phyloP scores from a whole-genome alignment of 2,797 vertebrate species.

The Notolepis coatsorum region DNA sequence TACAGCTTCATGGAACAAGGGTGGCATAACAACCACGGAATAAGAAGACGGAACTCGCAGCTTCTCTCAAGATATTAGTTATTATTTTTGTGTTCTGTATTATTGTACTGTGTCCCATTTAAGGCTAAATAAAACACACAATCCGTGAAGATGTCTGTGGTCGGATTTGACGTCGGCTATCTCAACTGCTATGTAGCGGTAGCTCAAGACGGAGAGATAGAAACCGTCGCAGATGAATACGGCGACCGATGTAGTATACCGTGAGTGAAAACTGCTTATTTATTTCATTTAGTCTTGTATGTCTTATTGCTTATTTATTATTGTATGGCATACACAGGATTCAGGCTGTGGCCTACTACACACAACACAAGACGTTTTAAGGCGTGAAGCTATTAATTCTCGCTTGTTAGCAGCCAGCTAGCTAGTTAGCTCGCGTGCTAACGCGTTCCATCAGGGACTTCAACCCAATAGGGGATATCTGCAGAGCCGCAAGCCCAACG shows the following conservation, averaged over 20 bases:
- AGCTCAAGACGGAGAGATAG: slow-evolving; percentile 94
- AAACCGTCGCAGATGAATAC: slow-evolving; percentile 94
- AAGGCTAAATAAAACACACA: background rate
- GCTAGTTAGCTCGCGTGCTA: slow-evolving; percentile 62
- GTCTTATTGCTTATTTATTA: background rate
- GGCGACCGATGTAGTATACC: slow-evolving; percentile 96
- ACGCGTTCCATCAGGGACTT: slow-evolving; percentile 30
- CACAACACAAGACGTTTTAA: no score
- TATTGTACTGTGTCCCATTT: background rate
- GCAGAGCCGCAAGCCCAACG: no score
- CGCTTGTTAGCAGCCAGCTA: slow-evolving; percentile 21
- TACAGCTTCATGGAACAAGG: slow-evolving; percentile 72
- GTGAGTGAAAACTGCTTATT: slow-evolving; percentile 79
- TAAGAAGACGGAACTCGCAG: slow-evolving; percentile 33
- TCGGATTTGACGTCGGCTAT: slow-evolving; percentile 95
- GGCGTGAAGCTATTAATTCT: slow-evolving; percentile 35
- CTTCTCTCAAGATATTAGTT: slow-evolving; percentile 13
- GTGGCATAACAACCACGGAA: no score
- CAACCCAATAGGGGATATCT: no score
- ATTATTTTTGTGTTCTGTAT: slow-evolving; percentile 24
- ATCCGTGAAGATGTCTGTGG: slow-evolving; percentile 85
- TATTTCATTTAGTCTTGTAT: accelerated
- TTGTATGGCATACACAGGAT: no score
- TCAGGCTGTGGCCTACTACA: slow-evolving; percentile 1
- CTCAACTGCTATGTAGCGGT: slow-evolving; percentile 97